Percentiles rank a stretch among this genome's conserved stretches.
phyloP scores from a whole-genome alignment of 2,888 invertebrate species.

The Suillia variegata region DNA sequence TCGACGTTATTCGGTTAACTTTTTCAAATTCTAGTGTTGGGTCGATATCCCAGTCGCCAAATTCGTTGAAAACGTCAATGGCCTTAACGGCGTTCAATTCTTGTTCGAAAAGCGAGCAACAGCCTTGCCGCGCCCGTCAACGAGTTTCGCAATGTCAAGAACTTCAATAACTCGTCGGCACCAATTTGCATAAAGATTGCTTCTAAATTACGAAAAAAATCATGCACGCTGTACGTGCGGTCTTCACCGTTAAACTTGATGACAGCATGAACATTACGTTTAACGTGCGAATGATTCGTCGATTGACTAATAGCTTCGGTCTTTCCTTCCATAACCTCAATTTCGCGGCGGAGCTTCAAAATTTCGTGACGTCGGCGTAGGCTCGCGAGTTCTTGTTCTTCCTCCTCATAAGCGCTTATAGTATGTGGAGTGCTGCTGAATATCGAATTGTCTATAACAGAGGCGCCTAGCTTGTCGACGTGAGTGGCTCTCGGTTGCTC shows the following conservation, averaged over 20 bases:
- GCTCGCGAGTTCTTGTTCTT: not conserved
- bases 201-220: constrained; percentile 24
- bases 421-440: too few species aligned
- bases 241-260: constrained; percentile 28
- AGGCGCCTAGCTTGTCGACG: too few species aligned
- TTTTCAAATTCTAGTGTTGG: too few species aligned
- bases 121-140: constrained; percentile 20
- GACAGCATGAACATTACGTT: constrained; percentile 20
- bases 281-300: not conserved
- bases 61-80: constrained; percentile 20
- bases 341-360: constrained; percentile 13
- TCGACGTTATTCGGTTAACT: too few species aligned
- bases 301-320: not conserved
- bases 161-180: constrained; percentile 24
- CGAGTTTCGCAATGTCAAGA: constrained; percentile 23
- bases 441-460: too few species aligned
- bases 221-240: constrained; percentile 20
- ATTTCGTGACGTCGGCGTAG: constrained; percentile 16
- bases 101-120: too few species aligned
- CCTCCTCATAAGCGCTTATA: too few species aligned
- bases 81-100: constrained; percentile 13
- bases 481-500: too few species aligned
- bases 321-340: constrained; percentile 15
- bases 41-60: not conserved
- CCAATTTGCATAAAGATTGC: constrained; percentile 22